Percentiles rank a stretch among this genome's conserved stretches.
phyloP scores from a whole-genome alignment of 2,888 invertebrate species.

The Parelbella ahira region DNA sequence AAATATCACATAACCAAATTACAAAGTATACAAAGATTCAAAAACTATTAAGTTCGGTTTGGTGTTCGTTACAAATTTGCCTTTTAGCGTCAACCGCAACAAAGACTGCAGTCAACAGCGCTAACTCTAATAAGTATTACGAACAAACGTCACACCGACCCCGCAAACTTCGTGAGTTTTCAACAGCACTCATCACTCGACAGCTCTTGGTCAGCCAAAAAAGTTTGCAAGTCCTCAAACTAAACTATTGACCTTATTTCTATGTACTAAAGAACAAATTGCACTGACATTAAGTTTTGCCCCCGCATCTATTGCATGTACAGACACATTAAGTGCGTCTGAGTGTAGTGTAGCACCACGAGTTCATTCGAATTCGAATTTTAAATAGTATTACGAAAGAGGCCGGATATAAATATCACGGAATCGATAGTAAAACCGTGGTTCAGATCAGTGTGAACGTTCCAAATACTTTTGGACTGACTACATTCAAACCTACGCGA shows the following conservation, averaged over 20 bases:
- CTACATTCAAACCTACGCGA: constrained; percentile 5
- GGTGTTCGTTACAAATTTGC: constrained; percentile 1
- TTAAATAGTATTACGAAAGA: constrained; percentile 11
- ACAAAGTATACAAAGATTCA: too few relatives aligned
- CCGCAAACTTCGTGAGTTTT: constrained; percentile 18
- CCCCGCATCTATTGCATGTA: neutral
- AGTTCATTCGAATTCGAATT: constrained; percentile 8
- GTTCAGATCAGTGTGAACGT: constrained; percentile 6
- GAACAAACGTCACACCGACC: constrained; percentile 13
- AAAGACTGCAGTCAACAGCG: constrained; percentile 3
- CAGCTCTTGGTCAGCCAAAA: constrained; percentile 2
- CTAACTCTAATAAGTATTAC: constrained; percentile 17
- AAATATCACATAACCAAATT: too few relatives aligned
- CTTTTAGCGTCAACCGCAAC: constrained; percentile 9
- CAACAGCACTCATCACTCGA: constrained; percentile 15
- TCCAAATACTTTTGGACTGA: constrained; percentile 17
- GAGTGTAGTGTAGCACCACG: constrained; percentile 14
- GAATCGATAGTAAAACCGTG: constrained; percentile 8
- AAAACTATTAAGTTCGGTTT: too few relatives aligned
- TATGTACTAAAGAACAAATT: constrained; percentile 7
- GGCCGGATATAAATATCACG: constrained; percentile 7
- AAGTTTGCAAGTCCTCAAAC: neutral
- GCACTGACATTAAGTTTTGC: neutral
- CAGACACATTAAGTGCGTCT: constrained; percentile 19
- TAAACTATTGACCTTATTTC: neutral